Evolutionary conservation across 1,140 invertebrate species (phyloP).

Genomic region (Drosophila novamexicana): DNA sequence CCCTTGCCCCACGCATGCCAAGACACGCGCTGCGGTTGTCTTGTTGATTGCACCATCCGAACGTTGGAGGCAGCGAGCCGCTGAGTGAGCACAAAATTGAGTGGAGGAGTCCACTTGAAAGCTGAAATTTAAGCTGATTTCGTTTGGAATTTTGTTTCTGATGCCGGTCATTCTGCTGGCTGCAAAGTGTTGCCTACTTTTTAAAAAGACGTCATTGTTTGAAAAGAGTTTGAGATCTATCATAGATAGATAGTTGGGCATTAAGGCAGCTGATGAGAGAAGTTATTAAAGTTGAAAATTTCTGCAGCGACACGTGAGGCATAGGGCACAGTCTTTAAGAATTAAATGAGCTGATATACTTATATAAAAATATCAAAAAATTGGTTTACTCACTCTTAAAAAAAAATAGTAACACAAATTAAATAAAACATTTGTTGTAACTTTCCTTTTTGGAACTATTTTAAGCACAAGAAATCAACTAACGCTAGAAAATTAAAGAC

Average conservation of each 20-base stretch:
- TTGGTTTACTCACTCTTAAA: no score
- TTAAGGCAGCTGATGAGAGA: not conserved
- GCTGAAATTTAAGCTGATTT: conserved; percentile 55
- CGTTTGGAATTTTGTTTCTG: conserved; percentile 27
- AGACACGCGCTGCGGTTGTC: conserved; percentile 42
- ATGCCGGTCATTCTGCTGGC: conserved; percentile 3
- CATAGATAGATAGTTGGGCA: not conserved
- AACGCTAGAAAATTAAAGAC: no score
- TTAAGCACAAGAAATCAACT: no score
- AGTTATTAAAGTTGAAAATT: conserved; percentile 2
- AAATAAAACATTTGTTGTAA: no score
- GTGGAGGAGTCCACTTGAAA: conserved; percentile 42
- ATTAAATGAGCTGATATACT: no score
- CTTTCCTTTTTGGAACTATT: no score
- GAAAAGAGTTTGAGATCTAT: conserved; percentile 2
- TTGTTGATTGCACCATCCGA: conserved; percentile 36
- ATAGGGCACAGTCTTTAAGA: no score
- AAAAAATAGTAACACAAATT: no score
- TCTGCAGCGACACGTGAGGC: no score
- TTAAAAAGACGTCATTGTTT: conserved; percentile 1
- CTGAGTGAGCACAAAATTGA: conserved; percentile 41
- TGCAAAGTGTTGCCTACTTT: conserved; percentile 24
- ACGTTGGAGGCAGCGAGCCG: not conserved
- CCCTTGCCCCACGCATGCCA: conserved; percentile 18
- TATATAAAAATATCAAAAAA: no score